phyloP scores from a whole-genome alignment of 2,113 vertebrate species.

The Pica pica region DNA sequence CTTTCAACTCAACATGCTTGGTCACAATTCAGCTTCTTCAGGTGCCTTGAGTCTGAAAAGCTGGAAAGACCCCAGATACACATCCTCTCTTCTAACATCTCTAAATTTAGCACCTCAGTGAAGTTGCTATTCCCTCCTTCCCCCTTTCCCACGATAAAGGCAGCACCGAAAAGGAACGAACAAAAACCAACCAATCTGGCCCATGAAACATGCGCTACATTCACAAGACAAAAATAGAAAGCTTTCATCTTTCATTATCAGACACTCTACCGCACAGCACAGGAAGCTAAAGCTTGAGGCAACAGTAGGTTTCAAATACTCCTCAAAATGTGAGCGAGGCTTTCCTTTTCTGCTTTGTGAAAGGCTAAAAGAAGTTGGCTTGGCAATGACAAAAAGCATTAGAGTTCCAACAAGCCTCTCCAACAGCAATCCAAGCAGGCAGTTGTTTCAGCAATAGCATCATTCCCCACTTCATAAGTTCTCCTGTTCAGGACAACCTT shows the following conservation, averaged over 20 bases:
- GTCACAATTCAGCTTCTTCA: background rate
- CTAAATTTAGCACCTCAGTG: background rate
- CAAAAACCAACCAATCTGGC: conserved; percentile 24
- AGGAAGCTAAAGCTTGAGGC: conserved; percentile 42
- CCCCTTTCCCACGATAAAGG: background rate
- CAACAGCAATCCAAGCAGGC: background rate
- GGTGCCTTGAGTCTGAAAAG: background rate
- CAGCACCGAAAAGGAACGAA: background rate
- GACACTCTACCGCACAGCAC: background rate
- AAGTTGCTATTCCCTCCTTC: background rate
- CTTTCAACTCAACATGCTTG: background rate
- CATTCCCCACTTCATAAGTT: background rate
- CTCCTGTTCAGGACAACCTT: background rate
- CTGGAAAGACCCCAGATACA: background rate
- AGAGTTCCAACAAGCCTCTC: background rate
- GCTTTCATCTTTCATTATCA: conserved; percentile 58
- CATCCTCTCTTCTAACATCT: background rate
- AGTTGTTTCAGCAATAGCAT: background rate
- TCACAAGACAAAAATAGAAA: conserved; percentile 50
- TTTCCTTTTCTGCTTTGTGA: background rate
- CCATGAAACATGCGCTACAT: conserved; percentile 23
- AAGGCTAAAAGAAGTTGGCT: background rate
- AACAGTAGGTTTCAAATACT: conserved; percentile 23
- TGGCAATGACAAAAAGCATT: background rate
- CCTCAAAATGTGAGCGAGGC: background rate